Conservation (phyloP, 2,113 vertebrate species). For the Macaca mulatta region DNA sequence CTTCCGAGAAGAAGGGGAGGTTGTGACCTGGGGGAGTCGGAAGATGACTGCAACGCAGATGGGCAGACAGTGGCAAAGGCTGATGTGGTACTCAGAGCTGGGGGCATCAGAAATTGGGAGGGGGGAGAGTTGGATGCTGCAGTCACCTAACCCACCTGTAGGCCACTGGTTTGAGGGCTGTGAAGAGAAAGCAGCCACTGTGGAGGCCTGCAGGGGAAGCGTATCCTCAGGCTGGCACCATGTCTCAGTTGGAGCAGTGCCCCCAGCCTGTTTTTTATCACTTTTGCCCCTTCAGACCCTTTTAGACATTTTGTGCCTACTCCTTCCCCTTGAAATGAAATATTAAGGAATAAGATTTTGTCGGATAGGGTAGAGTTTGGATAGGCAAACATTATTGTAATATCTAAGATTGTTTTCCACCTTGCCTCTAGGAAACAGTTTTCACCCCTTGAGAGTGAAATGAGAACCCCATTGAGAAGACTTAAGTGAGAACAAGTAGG, state of each 20-base stretch:
- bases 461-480: not conserved
- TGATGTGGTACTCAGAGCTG: not conserved
- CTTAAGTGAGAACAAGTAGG: not conserved
- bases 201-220: not conserved
- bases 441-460: not conserved
- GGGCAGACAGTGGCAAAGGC: not conserved
- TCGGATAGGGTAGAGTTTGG: not conserved
- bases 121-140: not conserved
- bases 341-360: not conserved
- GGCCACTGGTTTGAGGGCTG: not conserved
- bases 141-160: not conserved
- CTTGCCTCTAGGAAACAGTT: not conserved
- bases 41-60: not conserved
- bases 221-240: accelerated
- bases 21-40: not conserved
- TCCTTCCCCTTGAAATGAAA: not conserved
- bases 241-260: too few species aligned
- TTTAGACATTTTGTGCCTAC: not conserved
- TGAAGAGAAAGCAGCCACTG: not conserved
- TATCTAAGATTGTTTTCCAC: not conserved
- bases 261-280: not conserved
- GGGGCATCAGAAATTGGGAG: not conserved
- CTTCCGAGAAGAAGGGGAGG: not conserved
- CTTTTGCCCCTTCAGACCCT: not conserved
- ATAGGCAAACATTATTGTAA: not conserved